These are phyloP conservation scores for Chiloscyllium plagiosum DNA, from an alignment of 2,113 vertebrate species.

Conservation along the genomic window DNA sequence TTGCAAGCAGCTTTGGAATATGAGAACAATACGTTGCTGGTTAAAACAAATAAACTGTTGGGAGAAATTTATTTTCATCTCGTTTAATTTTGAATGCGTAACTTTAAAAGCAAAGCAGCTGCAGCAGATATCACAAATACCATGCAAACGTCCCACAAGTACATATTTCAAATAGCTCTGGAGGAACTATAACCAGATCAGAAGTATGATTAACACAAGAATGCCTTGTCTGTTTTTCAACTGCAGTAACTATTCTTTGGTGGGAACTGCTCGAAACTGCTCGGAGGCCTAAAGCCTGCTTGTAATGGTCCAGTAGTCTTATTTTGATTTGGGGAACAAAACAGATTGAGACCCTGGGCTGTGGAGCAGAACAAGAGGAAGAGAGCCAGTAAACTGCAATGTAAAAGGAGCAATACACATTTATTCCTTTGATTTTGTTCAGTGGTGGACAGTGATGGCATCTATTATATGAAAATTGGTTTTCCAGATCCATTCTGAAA, in stretches of 20 bases:
- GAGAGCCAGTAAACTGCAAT: neutral
- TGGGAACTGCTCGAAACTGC: neutral
- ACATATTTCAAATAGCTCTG: neutral
- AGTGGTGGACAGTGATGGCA: neutral
- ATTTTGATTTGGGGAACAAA: neutral
- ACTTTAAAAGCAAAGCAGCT: neutral
- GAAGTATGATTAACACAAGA: neutral
- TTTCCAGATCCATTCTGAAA: neutral
- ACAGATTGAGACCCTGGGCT: neutral
- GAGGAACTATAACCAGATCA: neutral
- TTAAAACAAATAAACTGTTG: neutral
- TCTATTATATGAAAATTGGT: neutral
- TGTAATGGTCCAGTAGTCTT: neutral
- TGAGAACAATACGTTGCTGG: neutral
- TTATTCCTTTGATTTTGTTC: neutral
- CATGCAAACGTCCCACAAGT: neutral
- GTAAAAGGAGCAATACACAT: neutral
- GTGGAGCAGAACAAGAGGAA: neutral
- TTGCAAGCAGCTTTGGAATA: neutral
- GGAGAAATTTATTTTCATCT: slow-evolving; percentile 1
- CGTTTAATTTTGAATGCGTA: neutral
- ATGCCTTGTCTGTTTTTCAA: neutral
- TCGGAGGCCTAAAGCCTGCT: neutral
- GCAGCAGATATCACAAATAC: neutral
- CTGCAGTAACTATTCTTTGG: neutral